Percentiles rank a stretch among this genome's conserved stretches.
These are phyloP conservation scores for Drosophila yooni DNA, from an alignment of 2,888 invertebrate species.

Conservation along the genomic window DNA sequence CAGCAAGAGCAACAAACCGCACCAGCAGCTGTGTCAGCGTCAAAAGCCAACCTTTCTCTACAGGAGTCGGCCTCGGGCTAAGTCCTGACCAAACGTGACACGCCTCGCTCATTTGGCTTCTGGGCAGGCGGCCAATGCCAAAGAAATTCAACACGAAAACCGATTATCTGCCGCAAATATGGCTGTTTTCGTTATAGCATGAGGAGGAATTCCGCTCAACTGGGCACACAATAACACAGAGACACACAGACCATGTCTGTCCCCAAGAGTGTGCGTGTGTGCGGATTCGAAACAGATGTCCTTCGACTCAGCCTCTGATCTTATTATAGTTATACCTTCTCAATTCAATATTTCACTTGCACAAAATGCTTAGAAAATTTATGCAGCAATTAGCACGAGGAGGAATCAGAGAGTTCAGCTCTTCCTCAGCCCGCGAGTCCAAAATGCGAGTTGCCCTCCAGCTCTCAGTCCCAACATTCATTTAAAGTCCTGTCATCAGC, in stretches of 20 bases:
- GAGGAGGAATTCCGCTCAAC: conserved; percentile 63
- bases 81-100: conserved; percentile 1
- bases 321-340: not conserved
- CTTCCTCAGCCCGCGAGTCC: not conserved
- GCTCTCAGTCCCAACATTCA: not conserved
- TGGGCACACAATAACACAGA: conserved; percentile 24
- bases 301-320: not conserved
- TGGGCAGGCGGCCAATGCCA: not conserved
- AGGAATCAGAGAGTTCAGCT: not conserved
- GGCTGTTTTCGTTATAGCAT: conserved; percentile 58
- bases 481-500: not conserved
- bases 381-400: conserved; percentile 21
- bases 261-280: conserved; percentile 1
- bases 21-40: conserved; percentile 54
- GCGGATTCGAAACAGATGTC: not conserved
- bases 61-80: conserved; percentile 7
- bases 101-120: not conserved
- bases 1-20: conserved; percentile 16
- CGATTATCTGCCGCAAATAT: conserved; percentile 76
- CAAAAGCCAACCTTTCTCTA: conserved; percentile 27
- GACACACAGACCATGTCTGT: not conserved
- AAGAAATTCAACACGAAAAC: conserved; percentile 50
- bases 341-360: conserved; percentile 18
- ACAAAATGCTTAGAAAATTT: conserved; percentile 11
- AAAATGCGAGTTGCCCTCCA: not conserved